Conservation (phyloP, 2,888 invertebrate species). For the Erynnis tages region DNA sequence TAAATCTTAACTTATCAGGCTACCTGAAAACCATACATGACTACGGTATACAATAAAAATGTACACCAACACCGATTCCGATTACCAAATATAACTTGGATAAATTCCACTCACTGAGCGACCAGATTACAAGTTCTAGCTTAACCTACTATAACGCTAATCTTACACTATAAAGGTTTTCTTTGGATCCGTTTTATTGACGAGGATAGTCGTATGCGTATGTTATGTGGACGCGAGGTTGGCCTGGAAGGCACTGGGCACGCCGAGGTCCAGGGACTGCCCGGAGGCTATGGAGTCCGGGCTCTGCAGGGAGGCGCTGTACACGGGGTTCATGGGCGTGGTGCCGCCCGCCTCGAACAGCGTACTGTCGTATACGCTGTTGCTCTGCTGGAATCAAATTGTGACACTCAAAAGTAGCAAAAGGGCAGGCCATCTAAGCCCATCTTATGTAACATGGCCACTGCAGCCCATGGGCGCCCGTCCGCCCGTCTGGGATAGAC, state of each 20-base stretch:
- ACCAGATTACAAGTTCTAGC: conserved; percentile 26
- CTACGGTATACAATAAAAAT: no score
- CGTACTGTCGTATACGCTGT: conserved; percentile 87
- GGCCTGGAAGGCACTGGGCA: conserved; percentile 48
- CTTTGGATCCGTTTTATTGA: conserved; percentile 48
- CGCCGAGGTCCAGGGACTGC: conserved; percentile 67
- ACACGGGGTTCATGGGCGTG: conserved; percentile 84
- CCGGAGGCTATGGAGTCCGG: conserved; percentile 85
- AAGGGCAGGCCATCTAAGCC: no score
- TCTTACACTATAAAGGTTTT: conserved; percentile 38
- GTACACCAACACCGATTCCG: no score
- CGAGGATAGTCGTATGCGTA: conserved; percentile 29
- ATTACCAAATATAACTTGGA: no score
- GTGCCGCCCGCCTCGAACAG: conserved; percentile 84
- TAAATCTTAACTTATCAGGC: no score
- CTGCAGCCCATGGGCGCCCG: no score
- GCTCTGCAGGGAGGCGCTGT: conserved; percentile 86
- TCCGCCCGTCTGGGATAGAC: no score
- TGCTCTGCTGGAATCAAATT: conserved; percentile 76
- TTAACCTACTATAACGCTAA: conserved; percentile 26
- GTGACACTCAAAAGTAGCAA: neutral
- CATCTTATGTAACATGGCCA: no score
- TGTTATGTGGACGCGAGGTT: conserved; percentile 70
- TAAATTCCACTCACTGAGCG: no score
- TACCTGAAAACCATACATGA: no score